phyloP scores from a whole-genome alignment of 2,113 vertebrate genomes.

The Suricata suricatta region DNA sequence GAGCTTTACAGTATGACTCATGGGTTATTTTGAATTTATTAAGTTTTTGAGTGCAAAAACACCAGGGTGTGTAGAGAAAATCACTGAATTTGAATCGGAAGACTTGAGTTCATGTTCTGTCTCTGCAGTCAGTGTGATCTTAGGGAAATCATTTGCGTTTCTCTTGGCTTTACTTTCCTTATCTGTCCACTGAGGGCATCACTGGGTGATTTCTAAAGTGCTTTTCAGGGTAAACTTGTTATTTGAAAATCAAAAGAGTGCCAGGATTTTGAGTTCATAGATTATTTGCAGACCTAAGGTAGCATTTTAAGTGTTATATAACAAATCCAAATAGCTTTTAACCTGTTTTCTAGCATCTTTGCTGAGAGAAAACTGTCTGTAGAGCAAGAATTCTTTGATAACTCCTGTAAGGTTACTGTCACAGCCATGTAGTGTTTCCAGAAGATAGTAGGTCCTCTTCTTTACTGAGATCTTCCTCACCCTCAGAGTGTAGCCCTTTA shows the following conservation, averaged over 20 bases:
- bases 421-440: not conserved
- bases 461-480: not conserved
- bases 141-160: not conserved
- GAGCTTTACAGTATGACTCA: not conserved
- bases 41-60: constrained; percentile 14
- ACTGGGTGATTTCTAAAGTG: not conserved
- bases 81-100: not conserved
- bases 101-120: not conserved
- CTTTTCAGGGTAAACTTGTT: not conserved
- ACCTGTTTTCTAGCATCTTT: not conserved
- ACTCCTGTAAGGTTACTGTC: not conserved
- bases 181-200: not conserved
- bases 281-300: not conserved
- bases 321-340: not conserved
- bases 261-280: not conserved
- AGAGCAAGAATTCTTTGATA: not conserved
- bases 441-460: not conserved
- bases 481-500: not conserved
- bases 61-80: not conserved
- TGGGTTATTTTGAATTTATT: constrained; percentile 44
- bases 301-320: constrained; percentile 27
- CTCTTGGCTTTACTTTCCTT: not conserved
- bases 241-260: not conserved
- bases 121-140: not conserved
- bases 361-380: not conserved